These are phyloP conservation scores for Harlomillsia oculata DNA, from an alignment of 1,140 invertebrate genomes.

Conservation along the genomic window DNA sequence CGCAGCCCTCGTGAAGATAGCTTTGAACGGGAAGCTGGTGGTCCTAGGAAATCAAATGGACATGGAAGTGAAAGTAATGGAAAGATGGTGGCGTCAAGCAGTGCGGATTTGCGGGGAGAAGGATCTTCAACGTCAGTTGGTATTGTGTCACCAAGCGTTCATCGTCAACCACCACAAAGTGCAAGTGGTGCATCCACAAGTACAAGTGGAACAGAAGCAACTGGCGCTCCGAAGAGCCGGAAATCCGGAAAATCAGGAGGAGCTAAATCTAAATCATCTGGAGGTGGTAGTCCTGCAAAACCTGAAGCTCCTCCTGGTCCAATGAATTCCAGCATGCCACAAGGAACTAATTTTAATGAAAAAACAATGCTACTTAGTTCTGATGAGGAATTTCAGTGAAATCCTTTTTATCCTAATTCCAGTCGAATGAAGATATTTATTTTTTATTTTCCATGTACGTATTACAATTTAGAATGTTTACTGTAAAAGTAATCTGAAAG, in stretches of 20 bases:
- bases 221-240: not conserved
- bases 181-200: not conserved
- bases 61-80: constrained; percentile 3
- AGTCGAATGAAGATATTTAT: no score
- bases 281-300: not conserved
- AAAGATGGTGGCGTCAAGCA: not conserved
- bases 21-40: constrained; percentile 8
- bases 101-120: not conserved
- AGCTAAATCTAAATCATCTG: constrained; percentile 5
- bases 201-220: not conserved
- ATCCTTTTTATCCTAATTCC: no score
- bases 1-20: constrained; percentile 26
- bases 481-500: no score
- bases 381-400: constrained; percentile 89
- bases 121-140: constrained; percentile 11
- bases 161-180: not conserved
- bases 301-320: constrained; percentile 35
- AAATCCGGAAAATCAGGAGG: constrained; percentile 6
- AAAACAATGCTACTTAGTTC: constrained; percentile 92
- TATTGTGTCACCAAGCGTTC: constrained; percentile 4
- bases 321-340: constrained; percentile 61
- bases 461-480: no score
- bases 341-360: constrained; percentile 80
- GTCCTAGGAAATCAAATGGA: constrained; percentile 5
- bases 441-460: no score